These are phyloP conservation scores for Dinothrombium tinctorium DNA, from an alignment of 1,140 invertebrate species.

Conservation along the genomic window DNA sequence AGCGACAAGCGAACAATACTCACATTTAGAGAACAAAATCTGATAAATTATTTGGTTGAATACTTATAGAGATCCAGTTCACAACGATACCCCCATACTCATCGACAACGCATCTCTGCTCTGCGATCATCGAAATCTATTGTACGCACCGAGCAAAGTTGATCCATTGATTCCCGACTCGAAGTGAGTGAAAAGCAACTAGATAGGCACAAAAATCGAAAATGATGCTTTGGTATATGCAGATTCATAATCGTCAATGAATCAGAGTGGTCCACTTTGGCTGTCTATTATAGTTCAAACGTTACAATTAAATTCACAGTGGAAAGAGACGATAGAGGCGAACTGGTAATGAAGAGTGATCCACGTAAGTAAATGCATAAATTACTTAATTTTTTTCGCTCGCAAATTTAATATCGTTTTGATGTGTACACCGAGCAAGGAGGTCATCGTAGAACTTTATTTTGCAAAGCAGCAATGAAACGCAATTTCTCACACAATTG, in stretches of 20 bases:
- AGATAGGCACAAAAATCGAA: not conserved
- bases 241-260: not conserved
- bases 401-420: not conserved
- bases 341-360: not conserved
- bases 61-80: too few relatives aligned
- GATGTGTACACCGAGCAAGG: too few relatives aligned
- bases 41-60: too few relatives aligned
- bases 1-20: too few relatives aligned
- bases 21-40: too few relatives aligned
- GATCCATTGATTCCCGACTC: not conserved
- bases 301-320: not conserved
- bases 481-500: too few relatives aligned
- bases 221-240: not conserved
- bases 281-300: not conserved
- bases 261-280: not conserved
- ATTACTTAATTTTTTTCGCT: not conserved
- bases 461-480: too few relatives aligned
- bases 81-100: not conserved
- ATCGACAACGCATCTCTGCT: not conserved
- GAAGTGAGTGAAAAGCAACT: not conserved
- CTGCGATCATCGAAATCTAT: not conserved
- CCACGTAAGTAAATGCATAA: not conserved
- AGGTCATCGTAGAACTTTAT: too few relatives aligned
- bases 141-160: not conserved
- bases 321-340: not conserved